Base-by-base conservation (phyloP, 2,113 vertebrate species). In the Montifringilla adamsi region DNA sequence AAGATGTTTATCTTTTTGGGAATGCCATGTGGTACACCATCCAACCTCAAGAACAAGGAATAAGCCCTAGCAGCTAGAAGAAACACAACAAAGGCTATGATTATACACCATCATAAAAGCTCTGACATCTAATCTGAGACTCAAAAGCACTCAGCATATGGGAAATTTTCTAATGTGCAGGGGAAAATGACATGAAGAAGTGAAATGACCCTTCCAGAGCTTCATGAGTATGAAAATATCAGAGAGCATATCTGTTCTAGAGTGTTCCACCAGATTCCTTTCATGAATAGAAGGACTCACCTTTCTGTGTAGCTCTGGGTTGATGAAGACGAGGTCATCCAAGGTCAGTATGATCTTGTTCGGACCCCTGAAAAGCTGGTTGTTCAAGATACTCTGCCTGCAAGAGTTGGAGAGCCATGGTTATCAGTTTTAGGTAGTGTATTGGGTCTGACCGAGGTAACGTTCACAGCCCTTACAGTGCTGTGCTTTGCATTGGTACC, bases 241-340 rank as follows among this genome's bases (percentile, higher is more conserved):
- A 27, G 15, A 39, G 0, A 79, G 28, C 6, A 92, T 78, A 62
- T 27, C 13, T 59, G 4, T 27, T 52, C 31, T 62, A 12, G 50
- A 30, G 17, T 22, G 23, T 75, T 64, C 49, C 30, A 28, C 4
- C 4, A 28, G 19, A 43, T 53, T 87, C 33, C 16, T 66, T 78
- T 28, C 30, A 33, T 0, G 0, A 68, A 6, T 19, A 35, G 27
- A 33, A 63, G 13, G 18, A 47, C 94, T 96, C 97, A 98, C 98
- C 96, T 98, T 99, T 95, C 97, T 99, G 53, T 98, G 98, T 59
- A 99, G 96, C 59, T 99, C 98, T 24, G 98, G 98, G 86, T 98
- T 98, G 73, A 99, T 98, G 92, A 99, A 99, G 19, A 98, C 96
- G 0, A 99, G 98, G 93, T 99, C 98, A 20, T 99, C 98, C 78